These are phyloP conservation scores for Brevimyrus niger DNA, from an alignment of 2,113 vertebrate genomes.

Conservation along the genomic window DNA sequence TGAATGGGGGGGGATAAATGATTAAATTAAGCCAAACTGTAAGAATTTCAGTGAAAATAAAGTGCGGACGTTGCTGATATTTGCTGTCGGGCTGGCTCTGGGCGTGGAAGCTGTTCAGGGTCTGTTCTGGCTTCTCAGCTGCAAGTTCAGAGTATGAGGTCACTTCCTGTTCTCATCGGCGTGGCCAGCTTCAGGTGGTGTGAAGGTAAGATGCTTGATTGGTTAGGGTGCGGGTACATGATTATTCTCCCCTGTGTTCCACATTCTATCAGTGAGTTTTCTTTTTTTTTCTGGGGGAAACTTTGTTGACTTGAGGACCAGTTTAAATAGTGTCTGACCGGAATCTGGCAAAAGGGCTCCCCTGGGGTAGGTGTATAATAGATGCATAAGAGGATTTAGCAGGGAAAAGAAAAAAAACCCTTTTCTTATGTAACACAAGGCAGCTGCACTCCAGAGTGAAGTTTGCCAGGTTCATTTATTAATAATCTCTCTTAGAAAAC, in stretches of 20 bases:
- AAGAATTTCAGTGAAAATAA: constrained; percentile 23
- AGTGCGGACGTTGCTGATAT: constrained; percentile 1
- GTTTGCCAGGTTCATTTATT: constrained; percentile 61
- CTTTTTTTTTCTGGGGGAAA: neutral
- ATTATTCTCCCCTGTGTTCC: neutral
- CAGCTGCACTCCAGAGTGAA: neutral
- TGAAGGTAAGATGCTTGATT: neutral
- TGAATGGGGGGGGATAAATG: neutral
- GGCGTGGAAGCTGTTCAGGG: neutral
- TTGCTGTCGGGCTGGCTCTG: neutral
- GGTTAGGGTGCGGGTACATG: neutral
- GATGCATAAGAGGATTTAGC: neutral
- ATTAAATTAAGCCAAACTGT: constrained; percentile 18
- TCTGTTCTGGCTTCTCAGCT: neutral
- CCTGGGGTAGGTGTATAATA: neutral
- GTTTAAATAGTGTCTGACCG: neutral
- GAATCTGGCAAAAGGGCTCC: neutral
- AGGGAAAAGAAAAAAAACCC: neutral
- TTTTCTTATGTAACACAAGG: neutral
- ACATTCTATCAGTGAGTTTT: neutral
- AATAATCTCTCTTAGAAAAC: constrained; percentile 57
- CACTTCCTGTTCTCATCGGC: neutral
- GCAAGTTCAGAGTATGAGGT: neutral
- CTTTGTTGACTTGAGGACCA: neutral
- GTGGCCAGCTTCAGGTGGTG: neutral